phyloP scores from a whole-genome alignment of 2,888 invertebrate species.

The Dynastes tityus region DNA sequence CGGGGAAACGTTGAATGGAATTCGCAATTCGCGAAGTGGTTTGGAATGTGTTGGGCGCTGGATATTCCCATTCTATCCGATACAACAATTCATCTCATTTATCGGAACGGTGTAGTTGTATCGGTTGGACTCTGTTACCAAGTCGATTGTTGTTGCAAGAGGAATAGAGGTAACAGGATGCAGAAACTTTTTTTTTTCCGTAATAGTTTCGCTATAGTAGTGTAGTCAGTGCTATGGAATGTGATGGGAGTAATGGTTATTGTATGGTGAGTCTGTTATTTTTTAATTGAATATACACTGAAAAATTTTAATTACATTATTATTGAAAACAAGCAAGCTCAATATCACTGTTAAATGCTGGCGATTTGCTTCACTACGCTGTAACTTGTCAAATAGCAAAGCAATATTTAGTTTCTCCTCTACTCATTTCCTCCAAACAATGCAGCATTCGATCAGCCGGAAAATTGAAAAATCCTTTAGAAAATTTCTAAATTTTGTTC shows the following conservation, averaged over 20 bases:
- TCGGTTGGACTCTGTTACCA: background rate
- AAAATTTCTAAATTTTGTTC: too few relatives aligned
- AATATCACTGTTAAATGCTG: too few relatives aligned
- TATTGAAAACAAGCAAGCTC: too few relatives aligned
- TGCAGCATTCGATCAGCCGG: too few relatives aligned
- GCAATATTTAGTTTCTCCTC: too few relatives aligned
- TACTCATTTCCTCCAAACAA: too few relatives aligned
- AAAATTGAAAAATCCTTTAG: too few relatives aligned
- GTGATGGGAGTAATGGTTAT: background rate
- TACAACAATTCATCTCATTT: constrained; percentile 15
- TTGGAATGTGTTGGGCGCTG: constrained; percentile 21
- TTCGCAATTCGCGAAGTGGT: constrained; percentile 9
- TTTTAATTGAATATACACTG: background rate
- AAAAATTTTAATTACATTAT: too few relatives aligned
- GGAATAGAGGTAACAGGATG: constrained; percentile 8
- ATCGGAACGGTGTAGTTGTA: constrained; percentile 4
- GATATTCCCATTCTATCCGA: constrained; percentile 14
- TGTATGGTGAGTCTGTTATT: background rate
- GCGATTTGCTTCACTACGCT: too few relatives aligned
- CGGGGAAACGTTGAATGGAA: constrained; percentile 18
- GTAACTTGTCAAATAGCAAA: too few relatives aligned
- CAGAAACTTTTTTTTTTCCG: constrained; percentile 4
- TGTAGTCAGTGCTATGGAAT: background rate
- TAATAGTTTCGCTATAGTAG: background rate
- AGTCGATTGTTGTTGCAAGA: constrained; percentile 6